A percentile compares a stretch with the other conserved stretches of the same genome.
phyloP scores from a whole-genome alignment of 2,888 invertebrate genomes.

The Rhagonycha fulva region DNA sequence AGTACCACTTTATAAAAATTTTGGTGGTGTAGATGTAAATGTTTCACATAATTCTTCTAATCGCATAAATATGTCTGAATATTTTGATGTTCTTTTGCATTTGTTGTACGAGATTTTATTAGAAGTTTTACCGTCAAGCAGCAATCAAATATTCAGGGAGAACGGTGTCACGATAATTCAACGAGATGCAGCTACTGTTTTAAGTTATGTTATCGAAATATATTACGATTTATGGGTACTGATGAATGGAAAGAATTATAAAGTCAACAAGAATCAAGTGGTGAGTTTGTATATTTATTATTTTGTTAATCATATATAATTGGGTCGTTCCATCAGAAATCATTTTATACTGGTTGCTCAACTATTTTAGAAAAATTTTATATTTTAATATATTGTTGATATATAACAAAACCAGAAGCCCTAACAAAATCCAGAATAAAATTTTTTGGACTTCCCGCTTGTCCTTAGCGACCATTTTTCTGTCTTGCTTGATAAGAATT shows the following conservation, averaged over 20 bases:
- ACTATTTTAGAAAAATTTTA: too few relatives aligned
- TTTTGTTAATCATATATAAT: too few relatives aligned
- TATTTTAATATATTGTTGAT: too few relatives aligned
- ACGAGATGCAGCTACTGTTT: constrained; percentile 66
- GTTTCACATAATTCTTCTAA: neutral
- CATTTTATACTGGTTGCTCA: too few relatives aligned
- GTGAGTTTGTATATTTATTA: neutral
- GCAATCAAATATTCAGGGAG: constrained; percentile 17
- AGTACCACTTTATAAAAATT: constrained; percentile 5
- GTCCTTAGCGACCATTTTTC: too few relatives aligned
- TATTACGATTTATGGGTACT: constrained; percentile 60
- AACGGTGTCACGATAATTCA: constrained; percentile 53
- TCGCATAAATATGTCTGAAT: constrained; percentile 46
- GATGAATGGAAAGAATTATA: neutral
- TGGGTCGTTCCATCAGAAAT: too few relatives aligned
- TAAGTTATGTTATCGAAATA: constrained; percentile 67
- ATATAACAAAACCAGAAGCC: too few relatives aligned
- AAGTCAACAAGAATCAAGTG: neutral
- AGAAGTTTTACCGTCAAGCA: constrained; percentile 69
- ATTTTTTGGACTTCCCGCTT: too few relatives aligned
- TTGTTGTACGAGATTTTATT: constrained; percentile 83
- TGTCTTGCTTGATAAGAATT: too few relatives aligned
- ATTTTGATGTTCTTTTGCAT: constrained; percentile 72
- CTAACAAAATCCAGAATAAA: too few relatives aligned
- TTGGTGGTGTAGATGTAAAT: neutral